Conservation (phyloP, 2,113 vertebrate species). For the Shinisaurus crocodilurus region DNA sequence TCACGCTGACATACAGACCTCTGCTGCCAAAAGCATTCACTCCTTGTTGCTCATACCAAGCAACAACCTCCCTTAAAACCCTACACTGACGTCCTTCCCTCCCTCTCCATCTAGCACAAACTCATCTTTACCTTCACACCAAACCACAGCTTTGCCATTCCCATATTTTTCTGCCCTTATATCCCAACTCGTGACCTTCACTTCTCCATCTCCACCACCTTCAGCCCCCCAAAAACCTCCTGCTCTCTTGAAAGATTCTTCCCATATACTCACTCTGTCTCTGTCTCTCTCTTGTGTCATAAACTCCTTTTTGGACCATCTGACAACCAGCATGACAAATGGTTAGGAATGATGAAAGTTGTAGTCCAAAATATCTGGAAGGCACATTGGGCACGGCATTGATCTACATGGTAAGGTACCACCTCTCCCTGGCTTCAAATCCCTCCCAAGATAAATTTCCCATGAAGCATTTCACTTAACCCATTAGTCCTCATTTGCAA, state of each 20-base stretch:
- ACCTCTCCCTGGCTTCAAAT: background rate
- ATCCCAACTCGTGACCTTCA: background rate
- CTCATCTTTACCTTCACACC: background rate
- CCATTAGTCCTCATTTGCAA: background rate
- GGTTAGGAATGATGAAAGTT: background rate
- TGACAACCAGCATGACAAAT: background rate
- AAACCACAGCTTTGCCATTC: background rate
- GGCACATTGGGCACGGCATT: no score
- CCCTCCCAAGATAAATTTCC: background rate
- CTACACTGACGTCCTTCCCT: background rate
- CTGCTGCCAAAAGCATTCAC: background rate
- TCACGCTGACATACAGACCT: background rate
- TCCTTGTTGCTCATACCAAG: background rate
- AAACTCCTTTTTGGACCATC: background rate
- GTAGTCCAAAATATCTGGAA: background rate
- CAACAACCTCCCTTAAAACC: background rate
- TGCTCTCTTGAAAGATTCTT: background rate
- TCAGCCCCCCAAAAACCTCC: background rate
- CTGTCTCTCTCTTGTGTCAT: background rate
- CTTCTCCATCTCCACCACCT: background rate
- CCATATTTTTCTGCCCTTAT: background rate
- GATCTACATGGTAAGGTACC: no score
- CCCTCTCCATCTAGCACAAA: background rate
- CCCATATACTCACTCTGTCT: background rate
- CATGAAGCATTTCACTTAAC: background rate